Evolutionary conservation across 2,113 vertebrate species (phyloP), one percentile per base, ranked within the genome.

Genomic region (Sander lucioperca): DNA sequence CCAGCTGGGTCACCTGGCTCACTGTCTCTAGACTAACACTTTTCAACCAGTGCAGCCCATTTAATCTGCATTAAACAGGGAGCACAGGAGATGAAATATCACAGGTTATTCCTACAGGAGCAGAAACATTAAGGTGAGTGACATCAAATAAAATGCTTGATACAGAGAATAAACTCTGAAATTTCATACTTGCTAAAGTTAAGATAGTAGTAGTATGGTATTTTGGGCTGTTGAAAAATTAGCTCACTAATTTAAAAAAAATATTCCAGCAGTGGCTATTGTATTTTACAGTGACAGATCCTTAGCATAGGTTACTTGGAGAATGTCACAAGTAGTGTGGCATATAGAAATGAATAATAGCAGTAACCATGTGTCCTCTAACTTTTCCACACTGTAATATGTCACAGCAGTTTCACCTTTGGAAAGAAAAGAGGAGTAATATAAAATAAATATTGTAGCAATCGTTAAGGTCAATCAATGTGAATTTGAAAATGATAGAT

Each of bases 1-100:
- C 98, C 93, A 99, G 77, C 77, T 96, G 96, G 19, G 95, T 96
- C 77, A 99, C 91, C 54, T 96, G 96, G 85, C 94, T 97, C 86
- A 98, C 95, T 21, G 94, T 93, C 81, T 97, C 96, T 68, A 95
- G 79, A 80, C 82, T 95, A 81, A 95, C 96, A 73, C 90, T 93
- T 88, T 92, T 91, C 72, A 96, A 80, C 64, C 88, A 93, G 79
- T 92, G 94, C 88, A 99, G 95, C 63, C 94, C 94, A 69, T 99
- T 99, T 93, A 99, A 89, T 84, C 98, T 99, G 75, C 27, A 77
- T 82, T 57, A 39, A 59, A 69, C 13, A 64, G 11, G 45, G 8
- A 87, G 48, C 10, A 25, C 19, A 54, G 25, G 47, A 16, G 50
- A 69, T 30, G 30, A 23, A 27, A 6, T 33, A 36, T 56, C 25